phyloP scores from a whole-genome alignment of 53 echinoderm and acorn worm genomes.

The Zoroaster sp. region DNA sequence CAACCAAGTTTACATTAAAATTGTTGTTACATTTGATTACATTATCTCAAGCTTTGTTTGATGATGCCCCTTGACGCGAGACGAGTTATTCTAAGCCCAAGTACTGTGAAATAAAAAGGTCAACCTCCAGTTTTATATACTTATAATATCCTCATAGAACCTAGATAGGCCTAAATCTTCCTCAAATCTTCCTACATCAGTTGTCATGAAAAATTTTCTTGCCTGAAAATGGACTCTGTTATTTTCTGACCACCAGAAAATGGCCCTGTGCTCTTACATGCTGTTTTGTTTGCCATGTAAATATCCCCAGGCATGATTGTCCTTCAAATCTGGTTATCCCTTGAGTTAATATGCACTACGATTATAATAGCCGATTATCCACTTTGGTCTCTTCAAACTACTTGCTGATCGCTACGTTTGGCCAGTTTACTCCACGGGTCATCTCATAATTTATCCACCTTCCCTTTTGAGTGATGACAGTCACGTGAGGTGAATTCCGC shows the following conservation, averaged over 20 bases:
- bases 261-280: background rate
- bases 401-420: background rate
- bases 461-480: background rate
- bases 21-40: no score
- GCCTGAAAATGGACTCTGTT: no score
- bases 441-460: background rate
- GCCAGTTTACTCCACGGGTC: background rate
- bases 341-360: background rate
- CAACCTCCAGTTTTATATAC: no score
- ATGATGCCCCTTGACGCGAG: no score
- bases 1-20: no score
- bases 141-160: background rate
- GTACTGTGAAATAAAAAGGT: no score
- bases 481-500: background rate
- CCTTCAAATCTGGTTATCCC: background rate
- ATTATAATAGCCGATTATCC: background rate
- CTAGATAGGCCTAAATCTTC: no score
- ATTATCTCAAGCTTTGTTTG: no score
- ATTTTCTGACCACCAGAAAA: no score
- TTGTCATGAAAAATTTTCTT: no score
- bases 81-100: no score
- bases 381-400: background rate
- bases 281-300: conserved; percentile 37
- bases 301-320: conserved; percentile 38
- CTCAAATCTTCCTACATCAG: no score